Evolutionary conservation across 2,888 invertebrate species (phyloP).

Genomic region (Agrotis puta): DNA sequence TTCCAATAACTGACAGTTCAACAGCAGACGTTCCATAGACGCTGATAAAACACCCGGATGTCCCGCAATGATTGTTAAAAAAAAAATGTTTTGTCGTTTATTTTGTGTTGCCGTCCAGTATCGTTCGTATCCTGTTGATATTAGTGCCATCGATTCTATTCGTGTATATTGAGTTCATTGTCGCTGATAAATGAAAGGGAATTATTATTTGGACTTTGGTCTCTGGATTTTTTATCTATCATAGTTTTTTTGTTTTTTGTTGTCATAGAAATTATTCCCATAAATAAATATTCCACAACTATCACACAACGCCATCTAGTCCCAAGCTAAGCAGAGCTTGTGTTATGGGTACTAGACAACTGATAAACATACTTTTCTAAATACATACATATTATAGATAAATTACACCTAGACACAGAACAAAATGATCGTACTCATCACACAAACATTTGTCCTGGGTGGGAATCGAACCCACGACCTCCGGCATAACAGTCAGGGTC

Average conservation of each 20-base stretch:
- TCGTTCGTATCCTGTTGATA: constrained; percentile 63
- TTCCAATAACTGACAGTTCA: constrained; percentile 23
- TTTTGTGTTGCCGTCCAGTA: constrained; percentile 44
- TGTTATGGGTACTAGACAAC: too few species aligned
- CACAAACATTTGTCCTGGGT: too few species aligned
- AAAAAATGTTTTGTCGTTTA: constrained; percentile 40
- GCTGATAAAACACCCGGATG: constrained; percentile 73
- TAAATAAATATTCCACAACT: too few species aligned
- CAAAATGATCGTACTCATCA: too few species aligned
- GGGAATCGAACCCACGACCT: too few species aligned
- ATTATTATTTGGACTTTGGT: constrained; percentile 32
- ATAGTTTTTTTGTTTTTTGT: neutral
- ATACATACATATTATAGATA: too few species aligned
- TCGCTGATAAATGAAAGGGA: constrained; percentile 33
- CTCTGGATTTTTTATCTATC: constrained; percentile 24
- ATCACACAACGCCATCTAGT: too few species aligned
- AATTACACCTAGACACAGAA: too few species aligned
- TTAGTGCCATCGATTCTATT: constrained; percentile 58
- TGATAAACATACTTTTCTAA: too few species aligned
- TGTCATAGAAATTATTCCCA: neutral
- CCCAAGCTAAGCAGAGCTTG: too few species aligned
- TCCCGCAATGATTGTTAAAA: constrained; percentile 61
- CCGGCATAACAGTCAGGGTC: too few species aligned
- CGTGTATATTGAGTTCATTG: constrained; percentile 59
- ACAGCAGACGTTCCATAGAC: constrained; percentile 73